These are phyloP conservation scores for Galaxea fascicularis DNA, from an alignment of 92 coral and sea anemone genomes.

Conservation along the genomic window DNA sequence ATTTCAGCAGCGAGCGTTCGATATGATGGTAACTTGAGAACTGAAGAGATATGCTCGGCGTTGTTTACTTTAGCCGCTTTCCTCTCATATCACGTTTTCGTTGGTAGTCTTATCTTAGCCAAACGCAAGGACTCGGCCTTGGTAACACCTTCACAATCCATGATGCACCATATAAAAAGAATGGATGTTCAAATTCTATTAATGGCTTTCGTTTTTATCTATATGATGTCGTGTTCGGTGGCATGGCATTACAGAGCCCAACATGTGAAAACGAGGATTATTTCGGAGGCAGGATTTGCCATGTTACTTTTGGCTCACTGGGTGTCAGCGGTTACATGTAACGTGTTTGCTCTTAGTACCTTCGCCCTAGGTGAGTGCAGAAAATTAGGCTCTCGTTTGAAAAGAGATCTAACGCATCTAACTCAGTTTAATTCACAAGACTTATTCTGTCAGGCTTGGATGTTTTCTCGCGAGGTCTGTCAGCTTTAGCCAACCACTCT, in stretches of 20 bases:
- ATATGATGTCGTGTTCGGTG: constrained; percentile 26
- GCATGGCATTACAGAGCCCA: constrained; percentile 54
- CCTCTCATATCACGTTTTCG: constrained; percentile 50
- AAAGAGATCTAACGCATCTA: no score
- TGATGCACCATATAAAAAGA: constrained; percentile 51
- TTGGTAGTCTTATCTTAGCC: constrained; percentile 38
- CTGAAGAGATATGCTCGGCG: not conserved
- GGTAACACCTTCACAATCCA: constrained; percentile 51
- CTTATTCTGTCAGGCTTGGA: no score
- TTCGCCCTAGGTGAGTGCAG: constrained; percentile 51
- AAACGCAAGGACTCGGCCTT: constrained; percentile 46
- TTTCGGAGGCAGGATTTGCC: constrained; percentile 61
- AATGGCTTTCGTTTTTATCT: constrained; percentile 30
- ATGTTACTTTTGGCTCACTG: constrained; percentile 62
- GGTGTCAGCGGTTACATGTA: constrained; percentile 72
- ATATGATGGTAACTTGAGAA: not conserved
- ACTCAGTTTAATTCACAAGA: no score
- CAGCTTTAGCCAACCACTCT: no score
- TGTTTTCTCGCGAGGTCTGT: no score
- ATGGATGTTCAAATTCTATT: constrained; percentile 36
- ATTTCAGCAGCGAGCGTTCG: constrained; percentile 29
- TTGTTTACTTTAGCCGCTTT: constrained; percentile 39
- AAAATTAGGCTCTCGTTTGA: no score
- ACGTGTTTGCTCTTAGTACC: constrained; percentile 68
- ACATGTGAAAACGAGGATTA: not conserved